Conservation (phyloP, 2,797 vertebrate genomes). For the Hoplostethus atlanticus region DNA sequence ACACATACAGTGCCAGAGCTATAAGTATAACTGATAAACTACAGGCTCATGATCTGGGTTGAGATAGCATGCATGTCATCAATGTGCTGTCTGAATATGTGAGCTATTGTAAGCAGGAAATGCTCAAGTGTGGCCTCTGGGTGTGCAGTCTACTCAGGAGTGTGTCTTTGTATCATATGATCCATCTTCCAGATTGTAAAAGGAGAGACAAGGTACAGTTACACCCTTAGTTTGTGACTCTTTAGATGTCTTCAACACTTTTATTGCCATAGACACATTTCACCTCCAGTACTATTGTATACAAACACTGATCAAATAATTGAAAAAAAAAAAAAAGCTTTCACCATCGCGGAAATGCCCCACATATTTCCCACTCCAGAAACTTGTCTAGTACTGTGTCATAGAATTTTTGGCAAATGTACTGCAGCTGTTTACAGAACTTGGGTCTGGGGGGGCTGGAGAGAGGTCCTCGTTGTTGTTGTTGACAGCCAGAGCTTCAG, state of each 20-base stretch:
- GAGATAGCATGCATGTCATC: conserved; percentile 29
- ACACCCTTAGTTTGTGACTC: neutral
- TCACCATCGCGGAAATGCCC: neutral
- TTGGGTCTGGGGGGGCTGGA: neutral
- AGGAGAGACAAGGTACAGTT: neutral
- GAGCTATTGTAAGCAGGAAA: conserved; percentile 54
- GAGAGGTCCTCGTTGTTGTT: conserved; percentile 24
- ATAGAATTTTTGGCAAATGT: conserved; percentile 16
- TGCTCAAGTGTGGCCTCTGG: conserved; percentile 21
- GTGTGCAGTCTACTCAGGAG: conserved; percentile 12
- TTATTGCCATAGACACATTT: neutral
- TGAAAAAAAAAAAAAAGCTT: neutral
- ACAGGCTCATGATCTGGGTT: neutral
- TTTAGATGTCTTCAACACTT: neutral
- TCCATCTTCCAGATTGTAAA: conserved; percentile 15
- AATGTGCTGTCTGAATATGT: conserved; percentile 35
- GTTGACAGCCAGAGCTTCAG: neutral
- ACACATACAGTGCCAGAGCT: conserved; percentile 7
- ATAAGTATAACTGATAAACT: conserved; percentile 32
- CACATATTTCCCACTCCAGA: conserved; percentile 12
- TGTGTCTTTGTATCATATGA: conserved; percentile 11
- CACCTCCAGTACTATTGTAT: neutral
- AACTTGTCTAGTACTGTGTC: neutral
- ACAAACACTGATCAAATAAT: neutral
- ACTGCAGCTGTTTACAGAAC: conserved; percentile 16